These are phyloP conservation scores for Calosoma granatense DNA, from an alignment of 1,140 invertebrate genomes.

Conservation along the genomic window DNA sequence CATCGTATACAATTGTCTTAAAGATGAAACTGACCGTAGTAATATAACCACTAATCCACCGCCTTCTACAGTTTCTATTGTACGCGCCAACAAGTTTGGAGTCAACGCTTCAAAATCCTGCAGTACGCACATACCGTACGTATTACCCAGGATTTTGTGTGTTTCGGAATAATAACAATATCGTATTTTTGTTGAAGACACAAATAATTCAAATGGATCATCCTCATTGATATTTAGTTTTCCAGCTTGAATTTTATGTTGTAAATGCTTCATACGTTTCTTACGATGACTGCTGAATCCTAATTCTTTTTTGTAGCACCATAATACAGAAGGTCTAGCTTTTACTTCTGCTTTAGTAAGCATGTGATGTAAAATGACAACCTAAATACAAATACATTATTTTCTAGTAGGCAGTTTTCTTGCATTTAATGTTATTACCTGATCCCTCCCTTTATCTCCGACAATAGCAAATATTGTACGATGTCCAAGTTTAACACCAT, in stretches of 20 bases:
- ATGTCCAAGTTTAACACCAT: constrained; percentile 83
- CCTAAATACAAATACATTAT: constrained; percentile 41
- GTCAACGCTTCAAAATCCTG: constrained; percentile 99
- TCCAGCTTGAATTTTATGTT: constrained; percentile 81
- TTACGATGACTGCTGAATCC: constrained; percentile 91
- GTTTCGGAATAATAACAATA: constrained; percentile 98
- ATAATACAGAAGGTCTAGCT: constrained; percentile 84
- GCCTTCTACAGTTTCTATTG: constrained; percentile 97
- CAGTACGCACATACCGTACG: constrained; percentile 93
- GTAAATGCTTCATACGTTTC: constrained; percentile 79
- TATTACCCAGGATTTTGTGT: constrained; percentile 95
- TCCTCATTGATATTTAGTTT: constrained; percentile 89
- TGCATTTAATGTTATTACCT: constrained; percentile 47
- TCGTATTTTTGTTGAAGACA: constrained; percentile 91
- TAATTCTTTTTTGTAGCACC: constrained; percentile 98
- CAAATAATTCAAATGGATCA: constrained; percentile 94
- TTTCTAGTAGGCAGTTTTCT: neutral
- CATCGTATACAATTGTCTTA: constrained; percentile 93
- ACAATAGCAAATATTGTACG: constrained; percentile 90
- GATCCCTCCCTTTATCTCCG: constrained; percentile 92
- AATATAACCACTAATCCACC: constrained; percentile 90
- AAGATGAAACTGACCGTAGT: constrained; percentile 72
- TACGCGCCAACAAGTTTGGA: constrained; percentile 95
- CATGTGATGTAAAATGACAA: constrained; percentile 96
- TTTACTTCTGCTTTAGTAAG: constrained; percentile 88